Base-by-base conservation (phyloP, 1,140 invertebrate species). In the Scaptomyza montana region DNA sequence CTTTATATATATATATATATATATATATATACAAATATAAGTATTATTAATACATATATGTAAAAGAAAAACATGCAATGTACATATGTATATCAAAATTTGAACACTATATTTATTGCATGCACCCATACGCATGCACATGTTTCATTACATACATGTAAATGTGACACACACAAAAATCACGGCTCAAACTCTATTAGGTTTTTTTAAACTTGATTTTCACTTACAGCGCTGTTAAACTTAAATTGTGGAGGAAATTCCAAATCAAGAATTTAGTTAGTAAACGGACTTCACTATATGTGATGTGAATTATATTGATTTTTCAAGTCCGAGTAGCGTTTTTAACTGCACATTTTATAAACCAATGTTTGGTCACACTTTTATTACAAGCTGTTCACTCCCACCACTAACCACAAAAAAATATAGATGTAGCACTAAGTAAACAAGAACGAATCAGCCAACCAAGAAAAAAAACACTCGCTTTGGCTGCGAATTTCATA, bases 271-370 rank as follows among this genome's bases (percentile, higher is more conserved):
- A 51, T 28, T 33, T 36, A 28, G 25, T 45, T 50, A 45, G 36
- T 57, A 56, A 63, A 50, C 16, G 50, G 36, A 41, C 43, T 50
- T 43, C 30, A 50, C 51, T 39, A 55, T 43, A 51, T 71, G 36
- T 25, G 50, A 65, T 50, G 36, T 65, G 41, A 51, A 57, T 45
- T 51, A 36, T 71, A 71, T 71, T 65, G 68, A 71, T 71, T 71
- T 71, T 71, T 51, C 68, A 65, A 65, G 68, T 53, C 62, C 6
- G 45, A 25, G 28, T 55, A 19, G n/a, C 8, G n/a, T 12, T 19
- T 19, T 51, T 7, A 51, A 2, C 1, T 33, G 68, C 41, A 53
- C 64, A 36, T 57, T 16, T 28, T 9, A 45, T 16, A 2, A 51
- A 65, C 3, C 25, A 46, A 13, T 28, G 8, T 12, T 45, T 65